phyloP scores from a whole-genome alignment of 2,797 vertebrate species.

The Cirrhinus mrigala region DNA sequence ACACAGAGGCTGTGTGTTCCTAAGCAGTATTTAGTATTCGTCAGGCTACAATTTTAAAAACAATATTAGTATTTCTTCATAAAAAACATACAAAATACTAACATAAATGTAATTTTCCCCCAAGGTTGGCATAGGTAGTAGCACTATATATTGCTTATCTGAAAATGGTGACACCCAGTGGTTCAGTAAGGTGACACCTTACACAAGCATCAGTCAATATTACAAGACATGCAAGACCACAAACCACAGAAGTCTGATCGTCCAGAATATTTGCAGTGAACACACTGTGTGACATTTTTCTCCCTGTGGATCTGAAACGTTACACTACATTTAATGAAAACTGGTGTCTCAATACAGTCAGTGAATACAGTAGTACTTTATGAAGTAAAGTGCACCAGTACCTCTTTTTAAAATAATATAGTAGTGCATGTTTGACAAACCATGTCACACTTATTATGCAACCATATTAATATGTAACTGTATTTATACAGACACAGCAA shows the following conservation, averaged over 20 bases:
- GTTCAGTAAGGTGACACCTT: conserved; percentile 41
- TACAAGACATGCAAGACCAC: neutral
- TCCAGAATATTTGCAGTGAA: neutral
- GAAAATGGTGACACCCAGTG: conserved; percentile 58
- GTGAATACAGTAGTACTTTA: neutral
- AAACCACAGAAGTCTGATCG: conserved; percentile 7
- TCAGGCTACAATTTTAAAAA: neutral
- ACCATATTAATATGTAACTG: neutral
- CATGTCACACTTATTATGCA: conserved; percentile 5
- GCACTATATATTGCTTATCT: conserved; percentile 41
- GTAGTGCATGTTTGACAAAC: conserved; percentile 70
- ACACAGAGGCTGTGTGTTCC: neutral
- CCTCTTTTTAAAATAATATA: conserved; percentile 81
- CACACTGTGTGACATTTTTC: neutral
- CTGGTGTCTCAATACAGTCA: neutral
- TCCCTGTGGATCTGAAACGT: neutral
- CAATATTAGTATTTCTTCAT: neutral
- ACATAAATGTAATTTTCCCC: neutral
- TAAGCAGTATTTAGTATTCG: no score
- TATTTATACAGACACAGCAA: neutral
- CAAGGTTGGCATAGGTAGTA: neutral
- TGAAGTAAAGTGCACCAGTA: conserved; percentile 65
- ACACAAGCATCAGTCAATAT: conserved; percentile 17
- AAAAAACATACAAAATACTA: neutral
- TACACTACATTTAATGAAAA: neutral